Conservation (phyloP, 2,113 vertebrate genomes). For the Barnardius zonarius region DNA sequence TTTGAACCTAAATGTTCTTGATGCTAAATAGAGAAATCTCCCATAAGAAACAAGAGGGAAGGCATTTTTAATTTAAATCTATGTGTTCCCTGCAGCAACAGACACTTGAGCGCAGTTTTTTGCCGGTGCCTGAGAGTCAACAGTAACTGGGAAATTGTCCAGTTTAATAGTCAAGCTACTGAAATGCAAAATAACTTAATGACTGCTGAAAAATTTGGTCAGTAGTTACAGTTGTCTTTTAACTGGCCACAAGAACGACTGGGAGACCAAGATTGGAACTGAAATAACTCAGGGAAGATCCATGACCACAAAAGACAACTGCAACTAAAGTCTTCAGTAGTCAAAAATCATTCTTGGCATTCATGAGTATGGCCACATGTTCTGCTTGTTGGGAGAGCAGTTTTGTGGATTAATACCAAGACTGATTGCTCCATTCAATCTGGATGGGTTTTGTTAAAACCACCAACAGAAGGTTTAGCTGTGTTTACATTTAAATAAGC, state of each 20-base stretch:
- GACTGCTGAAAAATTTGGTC: neutral
- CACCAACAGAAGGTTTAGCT: neutral
- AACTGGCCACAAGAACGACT: neutral
- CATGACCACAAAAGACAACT: neutral
- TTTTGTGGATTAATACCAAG: neutral
- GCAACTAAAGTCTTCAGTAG: neutral
- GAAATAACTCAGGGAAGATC: neutral
- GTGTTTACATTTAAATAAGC: neutral
- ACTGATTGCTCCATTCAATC: neutral
- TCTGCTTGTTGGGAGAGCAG: neutral
- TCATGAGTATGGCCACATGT: neutral
- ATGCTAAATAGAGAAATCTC: neutral
- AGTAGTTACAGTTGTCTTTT: neutral
- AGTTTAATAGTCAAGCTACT: neutral
- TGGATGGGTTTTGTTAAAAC: neutral
- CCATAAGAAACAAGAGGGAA: neutral
- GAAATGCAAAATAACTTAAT: neutral
- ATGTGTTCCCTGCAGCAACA: neutral
- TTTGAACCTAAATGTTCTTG: neutral
- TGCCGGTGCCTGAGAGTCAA: neutral
- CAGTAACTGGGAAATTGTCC: neutral
- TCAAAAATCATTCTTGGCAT: neutral
- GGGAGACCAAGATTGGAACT: neutral
- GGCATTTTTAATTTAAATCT: neutral
- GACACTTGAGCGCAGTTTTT: neutral